Conservation (phyloP, 1,140 invertebrate genomes). For the Leptestheria dahalacensis region DNA sequence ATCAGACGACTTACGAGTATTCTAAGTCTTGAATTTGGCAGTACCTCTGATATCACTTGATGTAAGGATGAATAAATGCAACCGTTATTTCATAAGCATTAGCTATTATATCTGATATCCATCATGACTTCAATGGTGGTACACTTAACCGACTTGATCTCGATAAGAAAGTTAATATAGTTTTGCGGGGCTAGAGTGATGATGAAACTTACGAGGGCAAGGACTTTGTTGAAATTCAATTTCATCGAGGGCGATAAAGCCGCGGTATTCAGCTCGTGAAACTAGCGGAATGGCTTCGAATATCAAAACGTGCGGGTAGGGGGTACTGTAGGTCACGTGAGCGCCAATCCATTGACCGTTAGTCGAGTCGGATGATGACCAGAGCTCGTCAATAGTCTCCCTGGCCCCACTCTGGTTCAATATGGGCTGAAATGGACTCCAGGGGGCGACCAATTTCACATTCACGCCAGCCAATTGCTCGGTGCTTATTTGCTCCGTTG, state of each 20-base stretch:
- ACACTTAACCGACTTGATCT: too few species aligned
- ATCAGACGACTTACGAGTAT: too few species aligned
- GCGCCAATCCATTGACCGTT: constrained; percentile 1
- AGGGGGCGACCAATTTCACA: neutral
- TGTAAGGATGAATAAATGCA: too few species aligned
- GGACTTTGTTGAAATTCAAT: constrained; percentile 1
- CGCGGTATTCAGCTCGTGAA: neutral
- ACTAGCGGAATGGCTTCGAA: constrained; percentile 12
- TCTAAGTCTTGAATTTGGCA: too few species aligned
- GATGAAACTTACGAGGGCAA: neutral
- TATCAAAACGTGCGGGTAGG: constrained; percentile 13
- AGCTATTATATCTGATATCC: too few species aligned
- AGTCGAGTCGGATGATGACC: constrained; percentile 11
- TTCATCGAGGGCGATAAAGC: constrained; percentile 11
- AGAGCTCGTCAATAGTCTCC: constrained; percentile 11
- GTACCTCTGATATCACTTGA: too few species aligned
- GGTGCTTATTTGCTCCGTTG: neutral
- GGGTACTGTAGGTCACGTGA: constrained; percentile 12
- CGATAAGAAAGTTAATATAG: too few species aligned
- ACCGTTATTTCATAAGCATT: too few species aligned
- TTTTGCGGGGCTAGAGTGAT: too few species aligned
- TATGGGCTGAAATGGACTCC: constrained; percentile 4
- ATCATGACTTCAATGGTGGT: too few species aligned
- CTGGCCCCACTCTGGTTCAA: neutral
- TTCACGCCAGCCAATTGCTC: neutral